Percentiles rank a stretch among this genome's conserved stretches.
Evolutionary conservation across 2,888 invertebrate species (phyloP).

Genomic region (Cecidostiba fungosa): DNA sequence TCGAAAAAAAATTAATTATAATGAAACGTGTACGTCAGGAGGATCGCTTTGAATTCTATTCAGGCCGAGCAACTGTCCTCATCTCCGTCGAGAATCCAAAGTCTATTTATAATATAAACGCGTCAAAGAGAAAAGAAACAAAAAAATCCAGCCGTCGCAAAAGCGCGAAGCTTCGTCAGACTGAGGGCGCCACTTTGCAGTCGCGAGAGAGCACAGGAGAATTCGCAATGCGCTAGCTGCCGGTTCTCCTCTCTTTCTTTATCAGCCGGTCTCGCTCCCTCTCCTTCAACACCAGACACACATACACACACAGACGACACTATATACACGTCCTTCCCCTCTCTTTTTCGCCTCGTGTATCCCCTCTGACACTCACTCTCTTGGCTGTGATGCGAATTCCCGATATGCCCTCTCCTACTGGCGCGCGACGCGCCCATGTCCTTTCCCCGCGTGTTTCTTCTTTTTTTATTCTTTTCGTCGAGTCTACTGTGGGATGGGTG

Average conservation of each 20-base stretch:
- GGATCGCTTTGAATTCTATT: too few species aligned
- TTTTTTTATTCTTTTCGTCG: background rate
- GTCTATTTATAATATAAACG: slow-evolving; percentile 29
- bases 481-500: slow-evolving; percentile 4
- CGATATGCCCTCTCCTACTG: slow-evolving; percentile 43
- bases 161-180: slow-evolving; percentile 46
- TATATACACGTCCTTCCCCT: slow-evolving; percentile 7
- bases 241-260: slow-evolving; percentile 51
- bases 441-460: slow-evolving; percentile 15
- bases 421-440: slow-evolving; percentile 65
- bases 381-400: slow-evolving; percentile 41
- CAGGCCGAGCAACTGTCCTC: too few species aligned
- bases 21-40: too few species aligned
- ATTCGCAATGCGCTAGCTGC: slow-evolving; percentile 38
- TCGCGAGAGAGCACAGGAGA: slow-evolving; percentile 41
- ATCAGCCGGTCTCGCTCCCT: slow-evolving; percentile 31
- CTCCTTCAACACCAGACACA: background rate
- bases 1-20: too few species aligned
- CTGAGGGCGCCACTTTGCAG: slow-evolving; percentile 62
- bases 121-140: background rate
- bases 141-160: slow-evolving; percentile 12
- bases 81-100: background rate
- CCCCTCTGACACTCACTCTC: slow-evolving; percentile 57
- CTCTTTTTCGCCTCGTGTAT: slow-evolving; percentile 24
- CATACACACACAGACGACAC: too few species aligned